Evolutionary conservation across 92 coral and sea anemone genomes (phyloP), one percentile per base, ranked within the genome.

Genomic region (Umimayanthus kanabou): DNA sequence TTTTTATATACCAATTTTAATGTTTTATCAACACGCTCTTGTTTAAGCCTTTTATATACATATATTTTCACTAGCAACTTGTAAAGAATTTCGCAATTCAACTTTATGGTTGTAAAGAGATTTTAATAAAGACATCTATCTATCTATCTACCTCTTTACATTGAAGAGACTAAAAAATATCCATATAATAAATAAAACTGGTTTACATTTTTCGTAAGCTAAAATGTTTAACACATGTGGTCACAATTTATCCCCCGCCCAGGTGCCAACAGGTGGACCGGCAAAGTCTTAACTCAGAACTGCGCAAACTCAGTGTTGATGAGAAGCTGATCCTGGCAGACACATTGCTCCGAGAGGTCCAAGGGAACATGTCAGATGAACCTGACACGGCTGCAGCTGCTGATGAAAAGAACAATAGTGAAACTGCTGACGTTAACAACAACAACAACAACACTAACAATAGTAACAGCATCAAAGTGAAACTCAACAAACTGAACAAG

Each of bases 321-420:
- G 92, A 88, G 9, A 92, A 92, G 28, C 66, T 87, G 3, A 42
- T n/a, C 6, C 78, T 92, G 79, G 94, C 92, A 1, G 80, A 80
- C 7, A 87, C 72, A 64, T 84, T 92, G 82, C 82, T 92, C n/a
- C 42, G 37, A 9, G 94, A 92, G 29, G 94, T 89, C 1, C 85
- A 86, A 7, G 65, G 11, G 15, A 87, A 85, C 65, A 86, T 85
- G 28, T 4, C 65, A 45, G 20, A 3, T 6, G 77, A 53, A 9
- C 13, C 18, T 53, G 58, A 53, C 20, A 53, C 58, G 16, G 58
- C 3, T 53, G 58, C 4, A 53, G 20, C 58, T 53, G 58, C 11
- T 53, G 58, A 53, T 18, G 20, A 13, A 2, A 13, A 79, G 50
- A 55, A 69, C n/a, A 58, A 82, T 66, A 58, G 30, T 25, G 18